These are phyloP conservation scores for Camponotus vicinus DNA, from an alignment of 1,140 invertebrate species.

Conservation along the genomic window DNA sequence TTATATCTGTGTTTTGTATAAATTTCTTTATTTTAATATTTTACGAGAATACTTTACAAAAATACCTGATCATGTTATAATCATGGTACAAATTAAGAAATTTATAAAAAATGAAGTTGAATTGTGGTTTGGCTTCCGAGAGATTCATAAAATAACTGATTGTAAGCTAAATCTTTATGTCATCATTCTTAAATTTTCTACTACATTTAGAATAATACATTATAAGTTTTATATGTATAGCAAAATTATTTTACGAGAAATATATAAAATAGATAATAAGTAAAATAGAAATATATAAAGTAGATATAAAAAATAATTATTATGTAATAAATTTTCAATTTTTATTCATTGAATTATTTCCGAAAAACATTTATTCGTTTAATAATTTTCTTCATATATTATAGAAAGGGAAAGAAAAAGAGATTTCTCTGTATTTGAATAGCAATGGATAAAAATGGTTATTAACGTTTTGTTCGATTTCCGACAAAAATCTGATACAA, in stretches of 20 bases:
- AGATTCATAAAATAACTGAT: too few relatives aligned
- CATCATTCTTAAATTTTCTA: background rate
- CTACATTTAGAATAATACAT: background rate
- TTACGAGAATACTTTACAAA: too few relatives aligned
- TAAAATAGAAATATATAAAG: background rate
- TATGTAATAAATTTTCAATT: constrained; percentile 16
- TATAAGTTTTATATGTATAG: too few relatives aligned
- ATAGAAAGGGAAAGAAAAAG: background rate
- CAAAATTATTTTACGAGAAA: too few relatives aligned
- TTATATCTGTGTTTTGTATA: too few relatives aligned
- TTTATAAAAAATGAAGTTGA: too few relatives aligned
- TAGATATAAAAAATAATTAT: background rate
- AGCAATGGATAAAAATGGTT: background rate
- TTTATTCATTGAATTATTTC: constrained; percentile 15
- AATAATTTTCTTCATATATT: constrained; percentile 3
- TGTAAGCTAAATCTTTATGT: background rate
- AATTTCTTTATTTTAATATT: too few relatives aligned
- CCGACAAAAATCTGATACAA: constrained; percentile 35
- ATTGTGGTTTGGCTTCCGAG: too few relatives aligned
- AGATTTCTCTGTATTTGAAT: background rate
- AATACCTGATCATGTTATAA: too few relatives aligned
- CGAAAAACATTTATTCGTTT: background rate
- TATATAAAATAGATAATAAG: too few relatives aligned
- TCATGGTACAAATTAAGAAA: too few relatives aligned
- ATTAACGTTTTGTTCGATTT: constrained; percentile 46